phyloP scores from a whole-genome alignment of 2,888 invertebrate genomes.

The Schrankia costaestrigalis region DNA sequence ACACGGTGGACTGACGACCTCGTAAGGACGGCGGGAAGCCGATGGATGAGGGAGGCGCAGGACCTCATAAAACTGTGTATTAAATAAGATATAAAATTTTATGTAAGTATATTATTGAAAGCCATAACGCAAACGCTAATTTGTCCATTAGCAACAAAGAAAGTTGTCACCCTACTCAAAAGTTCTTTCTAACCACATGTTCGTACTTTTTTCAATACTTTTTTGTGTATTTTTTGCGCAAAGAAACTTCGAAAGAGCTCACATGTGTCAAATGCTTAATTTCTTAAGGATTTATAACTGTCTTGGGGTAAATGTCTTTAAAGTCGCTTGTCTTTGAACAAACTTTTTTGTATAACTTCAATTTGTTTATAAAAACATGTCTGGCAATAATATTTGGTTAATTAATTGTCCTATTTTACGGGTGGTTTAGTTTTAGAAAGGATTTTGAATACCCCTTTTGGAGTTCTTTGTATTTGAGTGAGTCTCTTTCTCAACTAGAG shows the following conservation, averaged over 20 bases:
- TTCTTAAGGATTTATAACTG: slow-evolving; percentile 47
- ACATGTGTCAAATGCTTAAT: slow-evolving; percentile 56
- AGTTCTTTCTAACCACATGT: slow-evolving; percentile 33
- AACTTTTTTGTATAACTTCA: slow-evolving; percentile 9
- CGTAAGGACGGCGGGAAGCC: no score
- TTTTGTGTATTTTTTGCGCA: slow-evolving; percentile 30
- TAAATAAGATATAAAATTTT: no score
- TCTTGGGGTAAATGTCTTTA: slow-evolving; percentile 17
- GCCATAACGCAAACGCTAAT: no score
- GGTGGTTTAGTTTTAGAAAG: no score
- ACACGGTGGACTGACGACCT: no score
- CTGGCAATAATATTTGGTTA: slow-evolving; percentile 3
- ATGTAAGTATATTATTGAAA: no score
- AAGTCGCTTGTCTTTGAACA: slow-evolving; percentile 10
- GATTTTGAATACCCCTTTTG: no score
- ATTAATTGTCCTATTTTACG: slow-evolving; percentile 2
- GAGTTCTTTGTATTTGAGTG: no score
- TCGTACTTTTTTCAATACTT: slow-evolving; percentile 18
- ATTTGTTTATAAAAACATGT: slow-evolving; percentile 18
- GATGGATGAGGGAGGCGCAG: no score
- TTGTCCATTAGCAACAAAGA: no score
- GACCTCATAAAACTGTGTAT: no score
- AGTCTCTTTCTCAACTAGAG: no score
- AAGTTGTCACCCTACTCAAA: slow-evolving; percentile 11
- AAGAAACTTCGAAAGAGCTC: slow-evolving; percentile 21